These are phyloP conservation scores for Bovichtus diacanthus DNA, from an alignment of 2,797 vertebrate species.

Conservation along the genomic window DNA sequence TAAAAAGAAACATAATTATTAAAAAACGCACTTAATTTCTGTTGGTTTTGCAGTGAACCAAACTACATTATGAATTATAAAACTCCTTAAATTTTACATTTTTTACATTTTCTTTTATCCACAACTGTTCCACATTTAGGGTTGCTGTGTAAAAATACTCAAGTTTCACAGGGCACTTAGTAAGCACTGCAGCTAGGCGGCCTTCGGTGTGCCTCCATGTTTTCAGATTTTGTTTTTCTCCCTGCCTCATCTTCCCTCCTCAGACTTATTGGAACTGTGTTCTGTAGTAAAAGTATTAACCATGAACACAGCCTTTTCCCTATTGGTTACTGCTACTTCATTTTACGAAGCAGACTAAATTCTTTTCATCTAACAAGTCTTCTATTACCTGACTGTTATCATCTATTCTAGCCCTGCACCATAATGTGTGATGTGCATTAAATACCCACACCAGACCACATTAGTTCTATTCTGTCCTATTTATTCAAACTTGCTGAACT, in stretches of 20 bases:
- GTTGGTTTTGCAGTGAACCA: background rate
- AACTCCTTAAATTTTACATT: background rate
- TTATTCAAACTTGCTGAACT: background rate
- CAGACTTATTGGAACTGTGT: background rate
- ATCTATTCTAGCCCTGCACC: background rate
- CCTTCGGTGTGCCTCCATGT: background rate
- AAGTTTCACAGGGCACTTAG: background rate
- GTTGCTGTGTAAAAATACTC: background rate
- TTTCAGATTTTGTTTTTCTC: background rate
- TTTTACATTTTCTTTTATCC: background rate
- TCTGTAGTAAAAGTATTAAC: background rate
- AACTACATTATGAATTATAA: background rate
- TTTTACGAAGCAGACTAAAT: constrained; percentile 2
- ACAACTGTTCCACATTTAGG: background rate
- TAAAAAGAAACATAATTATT: background rate
- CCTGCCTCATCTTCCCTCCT: background rate
- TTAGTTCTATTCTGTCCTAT: background rate
- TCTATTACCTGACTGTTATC: background rate
- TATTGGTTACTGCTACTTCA: background rate
- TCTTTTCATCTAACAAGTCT: background rate
- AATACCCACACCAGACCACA: background rate
- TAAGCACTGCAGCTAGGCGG: background rate
- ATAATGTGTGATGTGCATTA: background rate
- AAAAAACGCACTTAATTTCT: background rate
- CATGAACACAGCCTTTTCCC: background rate